Evolutionary conservation across 2,888 invertebrate species (phyloP).

Genomic region (Masnerella sp.): DNA sequence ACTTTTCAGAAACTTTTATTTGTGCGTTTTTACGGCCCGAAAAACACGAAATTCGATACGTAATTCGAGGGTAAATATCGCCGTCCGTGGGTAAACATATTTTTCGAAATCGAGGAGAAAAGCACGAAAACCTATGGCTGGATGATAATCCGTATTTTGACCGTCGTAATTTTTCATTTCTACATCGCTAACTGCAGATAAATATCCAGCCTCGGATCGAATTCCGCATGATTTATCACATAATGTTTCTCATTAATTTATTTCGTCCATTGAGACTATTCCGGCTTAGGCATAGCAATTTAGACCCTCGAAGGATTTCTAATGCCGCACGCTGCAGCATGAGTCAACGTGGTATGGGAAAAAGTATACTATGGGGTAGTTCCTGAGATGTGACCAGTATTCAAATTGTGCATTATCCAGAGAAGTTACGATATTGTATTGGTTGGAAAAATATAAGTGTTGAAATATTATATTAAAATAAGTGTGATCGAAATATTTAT

Average conservation of each 20-base stretch:
- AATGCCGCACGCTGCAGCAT: conserved; percentile 1
- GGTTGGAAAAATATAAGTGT: too few species aligned
- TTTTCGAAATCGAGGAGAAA: background rate
- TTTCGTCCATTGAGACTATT: conserved; percentile 12
- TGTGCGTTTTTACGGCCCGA: background rate
- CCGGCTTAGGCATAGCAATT: conserved; percentile 9
- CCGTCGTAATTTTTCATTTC: conserved; percentile 20
- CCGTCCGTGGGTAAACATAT: background rate
- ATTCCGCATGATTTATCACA: conserved; percentile 23
- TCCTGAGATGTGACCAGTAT: too few species aligned
- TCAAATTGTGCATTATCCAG: too few species aligned
- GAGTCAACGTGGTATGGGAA: conserved; percentile 10
- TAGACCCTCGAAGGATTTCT: conserved; percentile 20
- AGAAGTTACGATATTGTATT: too few species aligned
- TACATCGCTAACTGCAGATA: conserved; percentile 9
- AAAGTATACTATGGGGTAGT: too few species aligned
- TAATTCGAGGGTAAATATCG: background rate
- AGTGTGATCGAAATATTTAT: too few species aligned
- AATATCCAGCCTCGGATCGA: conserved; percentile 17
- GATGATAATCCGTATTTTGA: background rate
- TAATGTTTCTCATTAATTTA: conserved; percentile 23
- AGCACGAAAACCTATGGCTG: background rate
- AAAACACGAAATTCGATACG: background rate
- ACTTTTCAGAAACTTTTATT: background rate
- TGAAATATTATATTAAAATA: too few species aligned